These are phyloP conservation scores for Phanerotoma sp. DNA, from an alignment of 2,888 invertebrate genomes.

Conservation along the genomic window DNA sequence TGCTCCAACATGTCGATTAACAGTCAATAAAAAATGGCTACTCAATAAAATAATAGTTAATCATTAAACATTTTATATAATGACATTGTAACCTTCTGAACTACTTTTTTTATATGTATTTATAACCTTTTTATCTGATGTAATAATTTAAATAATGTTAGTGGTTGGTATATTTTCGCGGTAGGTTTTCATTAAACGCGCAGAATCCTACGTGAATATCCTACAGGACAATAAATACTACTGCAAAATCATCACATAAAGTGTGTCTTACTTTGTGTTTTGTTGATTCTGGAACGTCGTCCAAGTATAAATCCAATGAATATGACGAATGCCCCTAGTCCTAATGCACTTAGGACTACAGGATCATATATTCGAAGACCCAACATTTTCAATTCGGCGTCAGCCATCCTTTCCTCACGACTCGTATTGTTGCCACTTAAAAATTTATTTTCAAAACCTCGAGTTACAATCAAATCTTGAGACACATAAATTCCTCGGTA, in stretches of 20 bases:
- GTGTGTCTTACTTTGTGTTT: slow-evolving; percentile 14
- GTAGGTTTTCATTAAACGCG: background rate
- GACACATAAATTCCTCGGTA: background rate
- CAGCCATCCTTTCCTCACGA: background rate
- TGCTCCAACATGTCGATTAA: too few relatives aligned
- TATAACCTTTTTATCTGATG: too few relatives aligned
- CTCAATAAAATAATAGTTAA: too few relatives aligned
- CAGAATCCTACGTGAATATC: background rate
- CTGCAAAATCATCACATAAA: background rate
- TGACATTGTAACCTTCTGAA: background rate
- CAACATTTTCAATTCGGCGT: slow-evolving; percentile 4
- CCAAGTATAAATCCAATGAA: slow-evolving; percentile 27
- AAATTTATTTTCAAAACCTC: background rate
- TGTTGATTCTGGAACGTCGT: slow-evolving; percentile 8
- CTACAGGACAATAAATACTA: background rate
- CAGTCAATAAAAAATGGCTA: too few relatives aligned
- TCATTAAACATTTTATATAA: background rate
- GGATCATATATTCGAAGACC: slow-evolving; percentile 12
- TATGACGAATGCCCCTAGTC: slow-evolving; percentile 23
- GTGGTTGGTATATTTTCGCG: background rate
- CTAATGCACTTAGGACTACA: slow-evolving; percentile 23
- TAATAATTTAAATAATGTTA: background rate
- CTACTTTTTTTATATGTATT: background rate
- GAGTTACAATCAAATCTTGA: too few relatives aligned
- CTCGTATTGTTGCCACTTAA: background rate